Conservation (phyloP, 2,888 invertebrate species). For the Archips xylosteana region DNA sequence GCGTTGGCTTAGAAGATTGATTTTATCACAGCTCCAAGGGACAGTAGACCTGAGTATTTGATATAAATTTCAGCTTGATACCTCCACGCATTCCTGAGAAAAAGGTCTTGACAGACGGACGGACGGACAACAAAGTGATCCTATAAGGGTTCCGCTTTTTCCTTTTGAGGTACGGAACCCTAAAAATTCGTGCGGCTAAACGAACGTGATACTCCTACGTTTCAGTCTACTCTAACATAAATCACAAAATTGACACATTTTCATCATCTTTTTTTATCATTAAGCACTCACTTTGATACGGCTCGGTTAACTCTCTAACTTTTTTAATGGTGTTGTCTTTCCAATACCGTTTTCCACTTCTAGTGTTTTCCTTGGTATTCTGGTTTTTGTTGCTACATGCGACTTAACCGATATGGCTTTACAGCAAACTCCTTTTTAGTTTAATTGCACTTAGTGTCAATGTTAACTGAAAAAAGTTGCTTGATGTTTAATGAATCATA, state of each 20-base stretch:
- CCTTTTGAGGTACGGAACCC: too few relatives aligned
- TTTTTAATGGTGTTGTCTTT: background rate
- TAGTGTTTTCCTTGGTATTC: constrained; percentile 2
- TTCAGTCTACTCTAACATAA: too few relatives aligned
- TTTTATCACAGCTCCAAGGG: too few relatives aligned
- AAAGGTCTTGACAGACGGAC: too few relatives aligned
- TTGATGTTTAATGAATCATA: background rate
- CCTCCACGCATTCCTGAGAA: too few relatives aligned
- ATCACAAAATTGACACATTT: background rate
- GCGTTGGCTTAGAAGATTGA: too few relatives aligned
- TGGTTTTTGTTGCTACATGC: background rate
- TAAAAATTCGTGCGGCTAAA: too few relatives aligned
- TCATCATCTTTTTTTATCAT: background rate
- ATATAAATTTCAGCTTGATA: too few relatives aligned
- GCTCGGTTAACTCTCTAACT: background rate
- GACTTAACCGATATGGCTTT: background rate
- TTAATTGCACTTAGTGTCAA: background rate
- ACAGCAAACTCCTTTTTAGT: background rate
- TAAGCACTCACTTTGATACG: background rate
- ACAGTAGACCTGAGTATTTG: too few relatives aligned
- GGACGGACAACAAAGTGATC: too few relatives aligned
- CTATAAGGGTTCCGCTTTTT: too few relatives aligned
- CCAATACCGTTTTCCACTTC: constrained; percentile 8
- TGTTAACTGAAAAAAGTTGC: background rate
- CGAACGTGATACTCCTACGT: too few relatives aligned